These are phyloP conservation scores for Xenotilapia longispinis DNA, from an alignment of 2,113 vertebrate species.

Conservation along the genomic window DNA sequence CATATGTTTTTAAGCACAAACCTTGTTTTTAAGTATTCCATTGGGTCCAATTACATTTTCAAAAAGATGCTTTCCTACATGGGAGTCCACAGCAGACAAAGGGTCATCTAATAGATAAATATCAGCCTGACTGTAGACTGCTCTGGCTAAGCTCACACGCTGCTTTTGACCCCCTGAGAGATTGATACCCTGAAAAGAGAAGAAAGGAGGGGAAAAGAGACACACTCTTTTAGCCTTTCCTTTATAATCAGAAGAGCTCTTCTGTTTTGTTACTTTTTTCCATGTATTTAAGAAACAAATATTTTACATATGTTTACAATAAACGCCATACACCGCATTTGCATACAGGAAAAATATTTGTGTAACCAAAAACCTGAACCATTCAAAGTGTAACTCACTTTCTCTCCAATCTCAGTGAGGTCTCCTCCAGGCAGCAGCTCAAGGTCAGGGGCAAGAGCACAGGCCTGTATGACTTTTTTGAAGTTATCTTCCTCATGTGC, in stretches of 20 bases:
- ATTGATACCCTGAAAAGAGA: constrained; percentile 86
- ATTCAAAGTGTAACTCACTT: too few species aligned
- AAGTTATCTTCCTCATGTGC: too few species aligned
- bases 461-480: too few species aligned
- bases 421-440: too few species aligned
- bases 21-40: too few species aligned
- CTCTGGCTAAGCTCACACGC: constrained; percentile 89
- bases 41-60: too few species aligned
- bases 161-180: constrained; percentile 97
- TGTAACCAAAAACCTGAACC: too few species aligned
- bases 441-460: rapidly evolving
- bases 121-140: constrained; percentile 81
- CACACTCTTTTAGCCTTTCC: not conserved
- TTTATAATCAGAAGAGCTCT: not conserved
- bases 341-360: rapidly evolving
- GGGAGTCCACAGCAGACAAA: too few species aligned
- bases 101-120: constrained; percentile 67
- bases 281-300: not conserved
- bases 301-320: rapidly evolving
- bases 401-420: too few species aligned
- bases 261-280: not conserved
- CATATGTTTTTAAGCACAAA: too few species aligned
- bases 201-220: not conserved
- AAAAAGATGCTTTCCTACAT: too few species aligned
- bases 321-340: rapidly evolving